phyloP scores from a whole-genome alignment of 2,888 invertebrate species.

The Metopia argyrocephala region DNA sequence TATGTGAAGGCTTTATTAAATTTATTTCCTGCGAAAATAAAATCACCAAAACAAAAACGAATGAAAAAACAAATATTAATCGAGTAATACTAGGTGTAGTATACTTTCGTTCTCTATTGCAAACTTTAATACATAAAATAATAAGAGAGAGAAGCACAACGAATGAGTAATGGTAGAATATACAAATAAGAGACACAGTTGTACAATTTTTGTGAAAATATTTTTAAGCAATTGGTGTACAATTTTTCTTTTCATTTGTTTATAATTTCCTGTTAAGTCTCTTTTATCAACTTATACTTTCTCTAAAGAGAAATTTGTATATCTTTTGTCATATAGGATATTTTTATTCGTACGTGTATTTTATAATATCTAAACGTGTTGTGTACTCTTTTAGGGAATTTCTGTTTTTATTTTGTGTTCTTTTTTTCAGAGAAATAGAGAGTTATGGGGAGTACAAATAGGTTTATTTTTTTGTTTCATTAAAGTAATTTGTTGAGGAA shows the following conservation, averaged over 20 bases:
- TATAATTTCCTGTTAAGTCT: too few species aligned
- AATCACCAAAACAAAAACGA: slow-evolving; percentile 4
- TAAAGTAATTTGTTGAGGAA: slow-evolving; percentile 4
- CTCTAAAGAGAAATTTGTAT: too few species aligned
- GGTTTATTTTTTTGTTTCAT: not conserved
- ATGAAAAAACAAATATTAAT: not conserved
- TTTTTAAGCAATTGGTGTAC: too few species aligned
- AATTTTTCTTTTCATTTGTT: too few species aligned
- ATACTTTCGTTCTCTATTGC: too few species aligned
- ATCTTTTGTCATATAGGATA: too few species aligned
- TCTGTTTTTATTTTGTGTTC: not conserved
- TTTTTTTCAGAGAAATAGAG: not conserved
- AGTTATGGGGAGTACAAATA: not conserved
- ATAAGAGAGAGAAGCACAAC: not conserved
- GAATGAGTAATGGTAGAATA: too few species aligned
- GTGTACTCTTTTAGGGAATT: not conserved
- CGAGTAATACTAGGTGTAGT: too few species aligned
- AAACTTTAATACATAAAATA: not conserved
- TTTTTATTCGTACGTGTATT: slow-evolving; percentile 17
- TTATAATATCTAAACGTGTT: slow-evolving; percentile 29
- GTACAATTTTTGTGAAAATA: too few species aligned
- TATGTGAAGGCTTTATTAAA: slow-evolving; percentile 54
- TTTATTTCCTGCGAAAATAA: slow-evolving; percentile 29
- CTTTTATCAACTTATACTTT: too few species aligned
- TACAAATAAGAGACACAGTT: too few species aligned